Evolutionary conservation across 2,113 vertebrate species (phyloP).

Genomic region (Eulacestoma nigropectus): DNA sequence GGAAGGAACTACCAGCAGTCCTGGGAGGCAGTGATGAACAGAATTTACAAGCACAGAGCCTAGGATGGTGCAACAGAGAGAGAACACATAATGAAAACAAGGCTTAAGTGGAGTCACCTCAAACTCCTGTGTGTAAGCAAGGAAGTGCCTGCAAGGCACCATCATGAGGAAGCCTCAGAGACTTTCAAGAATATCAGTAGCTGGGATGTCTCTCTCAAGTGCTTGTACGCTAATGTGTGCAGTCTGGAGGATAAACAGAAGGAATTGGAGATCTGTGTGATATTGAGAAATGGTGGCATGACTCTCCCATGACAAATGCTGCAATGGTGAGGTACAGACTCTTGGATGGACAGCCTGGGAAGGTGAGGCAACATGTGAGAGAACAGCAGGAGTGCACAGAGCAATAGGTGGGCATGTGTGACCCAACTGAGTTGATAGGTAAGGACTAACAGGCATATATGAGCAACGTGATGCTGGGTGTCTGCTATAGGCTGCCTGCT

Average conservation of each 20-base stretch:
- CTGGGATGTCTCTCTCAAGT: not conserved
- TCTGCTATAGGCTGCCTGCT: not conserved
- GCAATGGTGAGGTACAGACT: not conserved
- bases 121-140: not conserved
- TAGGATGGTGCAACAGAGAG: not conserved
- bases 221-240: too few species aligned
- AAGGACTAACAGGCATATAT: not conserved
- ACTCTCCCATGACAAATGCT: not conserved
- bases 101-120: not conserved
- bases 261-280: not conserved
- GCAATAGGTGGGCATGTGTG: not conserved
- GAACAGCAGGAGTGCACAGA: not conserved
- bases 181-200: not conserved
- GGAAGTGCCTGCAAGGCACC: not conserved
- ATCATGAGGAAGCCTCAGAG: not conserved
- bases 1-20: not conserved
- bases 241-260: not conserved
- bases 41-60: not conserved
- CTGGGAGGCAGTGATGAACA: not conserved
- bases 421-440: fast-evolving
- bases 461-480: fast-evolving
- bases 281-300: not conserved
- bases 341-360: not conserved
- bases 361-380: not conserved
- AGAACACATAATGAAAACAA: not conserved